These are phyloP conservation scores for Eristalis tenax DNA, from an alignment of 2,888 invertebrate genomes.

Conservation along the genomic window DNA sequence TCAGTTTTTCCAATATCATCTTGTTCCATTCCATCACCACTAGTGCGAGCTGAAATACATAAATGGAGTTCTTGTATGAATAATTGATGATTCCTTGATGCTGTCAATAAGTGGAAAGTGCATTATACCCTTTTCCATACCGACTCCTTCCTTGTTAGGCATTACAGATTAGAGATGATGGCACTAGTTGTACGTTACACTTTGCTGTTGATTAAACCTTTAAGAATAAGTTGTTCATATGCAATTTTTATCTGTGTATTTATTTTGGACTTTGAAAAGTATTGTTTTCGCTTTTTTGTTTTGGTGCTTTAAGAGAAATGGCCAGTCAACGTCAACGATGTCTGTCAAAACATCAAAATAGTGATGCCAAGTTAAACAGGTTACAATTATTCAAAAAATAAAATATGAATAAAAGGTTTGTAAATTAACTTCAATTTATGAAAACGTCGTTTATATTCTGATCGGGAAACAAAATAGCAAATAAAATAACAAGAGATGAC, in stretches of 20 bases:
- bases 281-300: conserved; percentile 11
- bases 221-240: neutral
- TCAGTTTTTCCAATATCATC: conserved; percentile 77
- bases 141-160: conserved; percentile 20
- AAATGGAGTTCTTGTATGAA: neutral
- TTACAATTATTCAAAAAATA: too few relatives aligned
- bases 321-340: conserved; percentile 33
- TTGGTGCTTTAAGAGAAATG: conserved; percentile 3
- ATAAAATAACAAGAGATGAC: too few relatives aligned
- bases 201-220: neutral
- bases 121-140: conserved; percentile 45
- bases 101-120: neutral
- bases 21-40: conserved; percentile 91
- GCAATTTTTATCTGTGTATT: neutral
- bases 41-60: conserved; percentile 82
- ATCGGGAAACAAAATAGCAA: too few relatives aligned
- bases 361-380: neutral
- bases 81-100: neutral
- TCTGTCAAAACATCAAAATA: conserved; percentile 1
- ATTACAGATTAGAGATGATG: conserved; percentile 8
- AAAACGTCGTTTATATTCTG: too few relatives aligned
- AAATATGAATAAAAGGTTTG: too few relatives aligned
- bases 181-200: neutral
- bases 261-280: conserved; percentile 18
- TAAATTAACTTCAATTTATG: too few relatives aligned